Conservation (phyloP, 2,888 invertebrate species). For the Volucella bombylans region DNA sequence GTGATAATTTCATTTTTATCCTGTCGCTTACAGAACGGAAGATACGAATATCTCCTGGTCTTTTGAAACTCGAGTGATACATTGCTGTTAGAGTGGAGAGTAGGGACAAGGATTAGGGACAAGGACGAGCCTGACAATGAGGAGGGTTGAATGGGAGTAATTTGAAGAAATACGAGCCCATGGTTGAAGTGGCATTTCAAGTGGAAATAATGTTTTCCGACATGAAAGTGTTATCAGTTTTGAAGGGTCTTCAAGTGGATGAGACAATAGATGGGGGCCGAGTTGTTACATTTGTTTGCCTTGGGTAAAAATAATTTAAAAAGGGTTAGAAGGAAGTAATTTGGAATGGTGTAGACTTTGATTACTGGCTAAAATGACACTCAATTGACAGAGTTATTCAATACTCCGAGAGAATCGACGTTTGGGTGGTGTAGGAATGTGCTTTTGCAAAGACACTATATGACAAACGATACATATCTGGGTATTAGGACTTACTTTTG, state of each 20-base stretch:
- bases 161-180: slow-evolving; percentile 8
- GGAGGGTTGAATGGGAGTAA: slow-evolving; percentile 27
- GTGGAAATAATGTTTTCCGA: slow-evolving; percentile 13
- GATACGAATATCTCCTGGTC: slow-evolving; percentile 17
- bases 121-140: background rate
- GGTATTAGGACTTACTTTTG: no score
- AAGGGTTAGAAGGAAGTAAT: no score
- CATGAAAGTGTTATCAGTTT: slow-evolving; percentile 8
- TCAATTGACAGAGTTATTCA: no score
- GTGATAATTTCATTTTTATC: slow-evolving; percentile 59
- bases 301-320: no score
- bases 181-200: slow-evolving; percentile 13
- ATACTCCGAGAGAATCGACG: no score
- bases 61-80: slow-evolving; percentile 51
- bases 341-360: no score
- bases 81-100: slow-evolving; percentile 12
- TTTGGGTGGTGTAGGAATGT: no score
- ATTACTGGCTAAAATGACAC: no score
- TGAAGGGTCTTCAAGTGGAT: slow-evolving; percentile 23
- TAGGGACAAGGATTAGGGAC: slow-evolving; percentile 27
- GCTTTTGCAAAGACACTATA: no score
- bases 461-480: no score
- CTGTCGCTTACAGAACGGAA: slow-evolving; percentile 37
- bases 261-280: background rate
- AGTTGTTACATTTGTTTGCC: background rate